These are phyloP conservation scores for Hapalemur alaotrensis DNA, from an alignment of 2,797 vertebrate genomes.

Conservation along the genomic window DNA sequence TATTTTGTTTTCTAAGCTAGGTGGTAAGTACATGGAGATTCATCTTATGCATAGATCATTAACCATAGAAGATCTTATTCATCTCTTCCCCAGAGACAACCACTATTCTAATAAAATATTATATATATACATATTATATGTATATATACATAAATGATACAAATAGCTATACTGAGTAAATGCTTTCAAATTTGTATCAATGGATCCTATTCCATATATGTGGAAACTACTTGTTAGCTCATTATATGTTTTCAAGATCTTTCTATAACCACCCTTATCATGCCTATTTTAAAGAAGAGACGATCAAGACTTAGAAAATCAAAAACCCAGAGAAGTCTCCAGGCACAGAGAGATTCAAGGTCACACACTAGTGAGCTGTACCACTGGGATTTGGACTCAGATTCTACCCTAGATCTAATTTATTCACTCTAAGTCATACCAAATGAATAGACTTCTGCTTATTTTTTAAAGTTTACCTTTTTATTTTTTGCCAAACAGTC, in stretches of 20 bases:
- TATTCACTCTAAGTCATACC: background rate
- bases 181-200: background rate
- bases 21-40: background rate
- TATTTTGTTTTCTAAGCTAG: background rate
- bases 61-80: background rate
- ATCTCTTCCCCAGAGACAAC: background rate
- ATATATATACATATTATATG: rapidly evolving
- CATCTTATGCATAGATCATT: background rate
- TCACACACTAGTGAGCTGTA: background rate
- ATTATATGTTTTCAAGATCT: background rate
- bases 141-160: background rate
- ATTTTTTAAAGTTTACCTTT: background rate
- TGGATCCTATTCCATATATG: background rate
- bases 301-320: background rate
- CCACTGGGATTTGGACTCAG: background rate
- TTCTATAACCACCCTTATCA: background rate
- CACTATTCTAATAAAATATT: background rate
- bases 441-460: background rate
- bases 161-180: background rate
- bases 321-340: background rate
- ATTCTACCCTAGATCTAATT: background rate
- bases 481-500: no score
- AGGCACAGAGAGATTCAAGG: background rate
- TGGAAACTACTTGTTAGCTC: background rate
- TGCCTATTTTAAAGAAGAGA: background rate